Evolutionary conservation across 2,113 vertebrate species (phyloP), one percentile per base, ranked within the genome.

Genomic region (Nicator chloris): DNA sequence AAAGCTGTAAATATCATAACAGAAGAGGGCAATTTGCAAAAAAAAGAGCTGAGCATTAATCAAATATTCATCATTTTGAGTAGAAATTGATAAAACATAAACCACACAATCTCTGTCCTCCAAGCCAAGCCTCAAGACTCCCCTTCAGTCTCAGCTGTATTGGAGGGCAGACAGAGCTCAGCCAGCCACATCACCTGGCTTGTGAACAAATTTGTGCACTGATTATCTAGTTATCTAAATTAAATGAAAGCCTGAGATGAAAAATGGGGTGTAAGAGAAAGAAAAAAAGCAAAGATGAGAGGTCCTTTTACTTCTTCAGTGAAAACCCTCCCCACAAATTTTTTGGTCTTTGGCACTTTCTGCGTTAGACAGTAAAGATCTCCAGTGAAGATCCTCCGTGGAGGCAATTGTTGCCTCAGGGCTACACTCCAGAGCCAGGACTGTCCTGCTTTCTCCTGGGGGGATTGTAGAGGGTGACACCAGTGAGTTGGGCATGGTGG

Each of bases 401-500:
- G 49, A 30, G 26, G 16, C 1, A 26, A 7, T 13, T 71, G 3
- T 1, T 76, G 27, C 47, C 66, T 71, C 44, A 54, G 35, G 33
- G 24, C 22, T n/a, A 7, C 24, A 19, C 9, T 71, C 27, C 19
- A 20, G 44, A 39, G 11, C 24, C 49, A 90, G 49, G 6, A 40
- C 4, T 45, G 53, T 39, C 26, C n/a, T 81, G 6, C 10, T 76
- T 39, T 68, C 59, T 47, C 13, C 39, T 42, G 30, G 10, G 15
- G 5, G 1, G 2, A 13, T 20, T 37, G 15, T 13, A 1, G 2
- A 9, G 26, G 24, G 61, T 63, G 61, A 54, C 54, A 45, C 12
- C 73, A 54, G 49, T 0, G 0, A 49, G 31, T 3, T 49, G 14
- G 35, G 20, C 39, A 45, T 0, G 1, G 15, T 2, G 17, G 24